These are phyloP conservation scores for Cricetomys ansorgei DNA, from an alignment of 2,113 vertebrate species.

Conservation along the genomic window DNA sequence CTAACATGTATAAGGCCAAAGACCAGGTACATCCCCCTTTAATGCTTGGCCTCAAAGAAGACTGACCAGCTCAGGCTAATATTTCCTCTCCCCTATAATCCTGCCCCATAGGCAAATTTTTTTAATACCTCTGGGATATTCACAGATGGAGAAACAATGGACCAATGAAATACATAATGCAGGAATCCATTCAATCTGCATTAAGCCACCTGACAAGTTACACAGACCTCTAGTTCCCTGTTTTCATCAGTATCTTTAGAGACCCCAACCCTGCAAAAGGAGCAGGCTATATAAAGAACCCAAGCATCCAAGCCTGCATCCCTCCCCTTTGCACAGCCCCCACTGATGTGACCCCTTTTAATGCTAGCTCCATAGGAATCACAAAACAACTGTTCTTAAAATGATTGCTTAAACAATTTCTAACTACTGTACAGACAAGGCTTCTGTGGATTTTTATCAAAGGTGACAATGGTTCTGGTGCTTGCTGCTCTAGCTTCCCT, in stretches of 20 bases:
- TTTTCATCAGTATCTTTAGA: background rate
- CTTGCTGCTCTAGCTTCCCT: conserved; percentile 57
- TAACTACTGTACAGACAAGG: background rate
- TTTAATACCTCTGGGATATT: background rate
- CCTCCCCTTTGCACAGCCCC: background rate
- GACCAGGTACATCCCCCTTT: background rate
- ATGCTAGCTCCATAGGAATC: background rate
- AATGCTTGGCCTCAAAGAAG: background rate
- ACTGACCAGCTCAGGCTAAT: background rate
- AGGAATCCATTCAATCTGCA: background rate
- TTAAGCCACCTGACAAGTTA: conserved; percentile 24
- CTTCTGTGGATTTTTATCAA: conserved; percentile 35
- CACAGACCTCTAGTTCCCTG: background rate
- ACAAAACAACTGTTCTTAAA: conserved; percentile 51
- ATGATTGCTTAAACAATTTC: conserved; percentile 16
- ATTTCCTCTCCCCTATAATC: background rate
- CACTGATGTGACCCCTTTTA: conserved; percentile 1
- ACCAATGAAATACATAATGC: background rate
- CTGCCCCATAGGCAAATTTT: background rate
- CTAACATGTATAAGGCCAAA: conserved; percentile 14
- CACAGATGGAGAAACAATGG: background rate
- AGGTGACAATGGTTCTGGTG: conserved; percentile 38
- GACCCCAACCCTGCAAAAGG: background rate
- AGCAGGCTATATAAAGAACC: background rate
- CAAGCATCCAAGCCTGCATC: background rate